Percentiles rank a stretch among this genome's conserved stretches.
These are phyloP conservation scores for Trogon melanurus DNA, from an alignment of 2,113 vertebrate genomes.

Conservation along the genomic window DNA sequence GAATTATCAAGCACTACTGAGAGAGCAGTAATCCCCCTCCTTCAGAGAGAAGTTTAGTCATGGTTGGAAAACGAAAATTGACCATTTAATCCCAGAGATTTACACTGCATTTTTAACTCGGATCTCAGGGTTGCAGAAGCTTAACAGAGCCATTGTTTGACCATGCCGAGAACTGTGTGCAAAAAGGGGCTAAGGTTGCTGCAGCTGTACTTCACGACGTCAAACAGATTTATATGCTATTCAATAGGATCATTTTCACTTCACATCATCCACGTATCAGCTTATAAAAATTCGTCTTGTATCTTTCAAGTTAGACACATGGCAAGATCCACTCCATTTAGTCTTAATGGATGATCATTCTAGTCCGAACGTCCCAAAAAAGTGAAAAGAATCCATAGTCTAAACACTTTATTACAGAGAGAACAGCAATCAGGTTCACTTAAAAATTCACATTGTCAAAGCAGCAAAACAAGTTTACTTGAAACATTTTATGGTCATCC, in stretches of 20 bases:
- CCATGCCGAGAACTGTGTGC: neutral
- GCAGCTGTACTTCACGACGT: slow-evolving; percentile 26
- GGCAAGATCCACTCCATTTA: neutral
- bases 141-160: slow-evolving; percentile 45
- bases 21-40: slow-evolving; percentile 9
- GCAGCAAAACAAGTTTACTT: neutral
- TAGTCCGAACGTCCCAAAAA: neutral
- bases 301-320: neutral
- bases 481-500: neutral
- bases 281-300: neutral
- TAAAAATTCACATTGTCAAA: neutral
- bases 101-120: slow-evolving; percentile 60
- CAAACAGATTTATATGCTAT: slow-evolving; percentile 7
- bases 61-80: slow-evolving; percentile 58
- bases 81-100: slow-evolving; percentile 67
- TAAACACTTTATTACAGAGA: neutral
- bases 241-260: neutral
- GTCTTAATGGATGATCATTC: neutral
- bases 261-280: rapidly evolving
- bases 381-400: neutral
- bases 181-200: slow-evolving; percentile 31
- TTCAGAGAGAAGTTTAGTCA: slow-evolving; percentile 55
- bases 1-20: neutral
- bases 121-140: slow-evolving; percentile 6
- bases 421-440: neutral